phyloP scores from a whole-genome alignment of 2,888 invertebrate species.

The Cryptus armator region DNA sequence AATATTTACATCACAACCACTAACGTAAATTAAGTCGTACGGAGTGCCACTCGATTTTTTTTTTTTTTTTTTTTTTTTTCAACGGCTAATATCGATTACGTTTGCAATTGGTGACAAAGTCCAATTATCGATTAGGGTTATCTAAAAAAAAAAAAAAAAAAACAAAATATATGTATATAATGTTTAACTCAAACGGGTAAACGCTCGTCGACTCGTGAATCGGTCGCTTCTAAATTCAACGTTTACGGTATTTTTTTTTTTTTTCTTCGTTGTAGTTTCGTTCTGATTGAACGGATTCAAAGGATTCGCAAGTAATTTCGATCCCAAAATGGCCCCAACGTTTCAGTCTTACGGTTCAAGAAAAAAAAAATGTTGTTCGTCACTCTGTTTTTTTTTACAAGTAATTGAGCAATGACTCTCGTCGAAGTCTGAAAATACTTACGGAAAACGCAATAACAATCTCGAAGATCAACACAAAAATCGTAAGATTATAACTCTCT shows the following conservation, averaged over 20 bases:
- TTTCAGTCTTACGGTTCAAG: constrained; percentile 81
- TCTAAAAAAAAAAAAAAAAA: constrained; percentile 36
- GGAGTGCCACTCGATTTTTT: constrained; percentile 61
- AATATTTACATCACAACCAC: constrained; percentile 80
- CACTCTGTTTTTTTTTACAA: constrained; percentile 72
- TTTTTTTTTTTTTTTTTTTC: background rate
- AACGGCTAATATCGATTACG: constrained; percentile 45
- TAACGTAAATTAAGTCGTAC: constrained; percentile 75
- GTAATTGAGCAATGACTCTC: constrained; percentile 77
- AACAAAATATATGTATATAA: constrained; percentile 24
- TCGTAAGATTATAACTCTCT: constrained; percentile 37
- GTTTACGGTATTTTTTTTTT: constrained; percentile 39
- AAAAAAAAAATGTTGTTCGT: constrained; percentile 51
- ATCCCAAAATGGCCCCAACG: constrained; percentile 81
- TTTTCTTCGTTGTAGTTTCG: constrained; percentile 55
- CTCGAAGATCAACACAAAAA: constrained; percentile 32
- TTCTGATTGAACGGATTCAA: constrained; percentile 48
- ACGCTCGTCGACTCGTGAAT: constrained; percentile 41
- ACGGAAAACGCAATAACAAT: constrained; percentile 55
- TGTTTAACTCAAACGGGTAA: constrained; percentile 33
- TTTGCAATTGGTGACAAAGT: constrained; percentile 37
- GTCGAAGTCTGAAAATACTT: constrained; percentile 65
- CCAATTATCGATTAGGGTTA: constrained; percentile 42
- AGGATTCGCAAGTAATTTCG: constrained; percentile 70
- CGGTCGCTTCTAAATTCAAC: constrained; percentile 22